Percentiles rank a stretch among this genome's conserved stretches.
Conservation (phyloP, 1,140 invertebrate species). For the Hermatobates lingyangjiaoensis region DNA sequence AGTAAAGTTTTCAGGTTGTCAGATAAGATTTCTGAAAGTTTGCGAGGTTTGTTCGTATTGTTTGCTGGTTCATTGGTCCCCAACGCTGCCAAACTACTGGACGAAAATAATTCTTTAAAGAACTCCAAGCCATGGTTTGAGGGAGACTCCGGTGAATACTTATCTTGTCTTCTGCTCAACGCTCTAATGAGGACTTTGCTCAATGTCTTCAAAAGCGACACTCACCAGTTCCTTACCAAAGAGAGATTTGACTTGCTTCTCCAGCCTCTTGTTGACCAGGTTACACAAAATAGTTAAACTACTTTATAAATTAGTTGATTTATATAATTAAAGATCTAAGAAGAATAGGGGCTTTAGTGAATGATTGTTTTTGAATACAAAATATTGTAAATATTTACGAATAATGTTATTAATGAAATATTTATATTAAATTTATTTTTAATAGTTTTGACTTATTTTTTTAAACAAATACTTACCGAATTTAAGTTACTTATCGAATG, state of each 20-base stretch:
- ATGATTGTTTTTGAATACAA: no score
- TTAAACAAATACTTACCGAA: no score
- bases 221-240: slow-evolving; percentile 55
- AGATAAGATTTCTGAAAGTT: slow-evolving; percentile 50
- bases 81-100: slow-evolving; percentile 50
- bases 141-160: slow-evolving; percentile 8
- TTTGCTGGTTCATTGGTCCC: slow-evolving; percentile 73
- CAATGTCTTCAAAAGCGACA: slow-evolving; percentile 60
- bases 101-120: slow-evolving; percentile 23
- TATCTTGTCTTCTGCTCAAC: slow-evolving; percentile 16
- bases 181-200: slow-evolving; percentile 34
- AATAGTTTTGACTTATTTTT: no score
- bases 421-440: no score
- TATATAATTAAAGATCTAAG: no score
- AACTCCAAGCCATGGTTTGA: slow-evolving; percentile 6
- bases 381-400: no score
- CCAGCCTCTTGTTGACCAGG: slow-evolving; percentile 71
- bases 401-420: no score
- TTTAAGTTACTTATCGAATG: no score
- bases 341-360: no score
- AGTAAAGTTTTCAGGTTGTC: slow-evolving; percentile 37
- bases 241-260: slow-evolving; percentile 61
- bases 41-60: slow-evolving; percentile 73
- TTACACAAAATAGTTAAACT: no score
- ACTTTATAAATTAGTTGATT: no score